phyloP scores from a whole-genome alignment of 2,888 invertebrate genomes.

The Drosophila borealis region DNA sequence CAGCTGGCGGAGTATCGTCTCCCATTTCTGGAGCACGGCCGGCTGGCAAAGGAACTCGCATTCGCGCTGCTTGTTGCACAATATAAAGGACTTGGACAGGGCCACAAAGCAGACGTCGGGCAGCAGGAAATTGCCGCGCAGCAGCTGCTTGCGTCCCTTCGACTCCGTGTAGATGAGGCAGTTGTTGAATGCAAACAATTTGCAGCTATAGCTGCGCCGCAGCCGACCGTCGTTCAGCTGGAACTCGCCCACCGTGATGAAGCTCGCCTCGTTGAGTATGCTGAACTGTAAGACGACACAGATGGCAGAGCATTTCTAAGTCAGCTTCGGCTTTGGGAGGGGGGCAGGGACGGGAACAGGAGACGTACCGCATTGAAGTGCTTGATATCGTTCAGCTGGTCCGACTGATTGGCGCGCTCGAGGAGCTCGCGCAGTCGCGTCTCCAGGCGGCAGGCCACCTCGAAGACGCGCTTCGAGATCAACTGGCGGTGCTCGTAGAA shows the following conservation, averaged over 20 bases:
- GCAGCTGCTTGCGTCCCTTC: constrained; percentile 23
- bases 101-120: constrained; percentile 44
- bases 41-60: constrained; percentile 40
- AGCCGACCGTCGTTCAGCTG: constrained; percentile 16
- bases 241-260: constrained; percentile 39
- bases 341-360: not conserved
- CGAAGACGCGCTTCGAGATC: constrained; percentile 31
- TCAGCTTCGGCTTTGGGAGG: too few species aligned
- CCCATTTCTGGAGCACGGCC: constrained; percentile 29
- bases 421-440: constrained; percentile 34
- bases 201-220: constrained; percentile 37
- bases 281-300: constrained; percentile 17
- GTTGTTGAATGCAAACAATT: constrained; percentile 50
- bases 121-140: constrained; percentile 38
- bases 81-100: constrained; percentile 41
- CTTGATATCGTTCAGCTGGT: constrained; percentile 49
- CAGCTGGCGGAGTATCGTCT: constrained; percentile 14
- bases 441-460: constrained; percentile 41
- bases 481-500: constrained; percentile 38
- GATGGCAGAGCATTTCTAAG: not conserved
- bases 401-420: constrained; percentile 42
- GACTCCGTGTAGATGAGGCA: constrained; percentile 41
- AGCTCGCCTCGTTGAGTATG: constrained; percentile 30
- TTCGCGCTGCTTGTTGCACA: constrained; percentile 46
- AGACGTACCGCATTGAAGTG: constrained; percentile 40